A percentile compares a stretch with the other conserved stretches of the same genome.
phyloP scores from a whole-genome alignment of 2,888 invertebrate genomes.

The Cheilosia vulpina region DNA sequence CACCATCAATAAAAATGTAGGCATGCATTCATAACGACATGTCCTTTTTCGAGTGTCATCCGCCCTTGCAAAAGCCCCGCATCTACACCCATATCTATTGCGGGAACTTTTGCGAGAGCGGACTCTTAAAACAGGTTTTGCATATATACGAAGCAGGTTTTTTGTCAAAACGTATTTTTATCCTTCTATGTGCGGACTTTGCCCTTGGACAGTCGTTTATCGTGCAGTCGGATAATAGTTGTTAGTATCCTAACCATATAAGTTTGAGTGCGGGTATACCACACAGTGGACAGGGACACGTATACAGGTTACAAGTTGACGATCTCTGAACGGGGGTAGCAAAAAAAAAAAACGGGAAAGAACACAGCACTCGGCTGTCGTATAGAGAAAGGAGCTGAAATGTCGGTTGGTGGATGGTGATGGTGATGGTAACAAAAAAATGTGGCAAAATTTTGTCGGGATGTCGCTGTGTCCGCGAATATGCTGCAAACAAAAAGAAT shows the following conservation, averaged over 20 bases:
- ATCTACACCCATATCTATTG: not conserved
- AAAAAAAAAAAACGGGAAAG: constrained; percentile 3
- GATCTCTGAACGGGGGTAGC: constrained; percentile 37
- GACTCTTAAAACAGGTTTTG: constrained; percentile 28
- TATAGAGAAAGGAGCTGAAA: constrained; percentile 49
- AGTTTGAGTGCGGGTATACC: constrained; percentile 74
- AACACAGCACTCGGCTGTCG: constrained; percentile 23
- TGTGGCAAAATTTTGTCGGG: constrained; percentile 35
- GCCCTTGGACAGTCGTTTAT: constrained; percentile 72
- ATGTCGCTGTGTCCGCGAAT: constrained; percentile 42
- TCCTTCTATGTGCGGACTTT: constrained; percentile 65
- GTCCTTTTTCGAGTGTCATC: constrained; percentile 55
- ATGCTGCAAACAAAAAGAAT: constrained; percentile 29
- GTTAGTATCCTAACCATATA: constrained; percentile 74
- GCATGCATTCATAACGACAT: constrained; percentile 74
- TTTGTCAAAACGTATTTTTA: constrained; percentile 22
- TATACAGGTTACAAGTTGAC: constrained; percentile 73
- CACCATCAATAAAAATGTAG: constrained; percentile 75
- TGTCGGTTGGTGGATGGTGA: constrained; percentile 26
- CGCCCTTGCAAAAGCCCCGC: not conserved
- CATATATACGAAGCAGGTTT: too few relatives aligned
- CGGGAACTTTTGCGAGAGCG: constrained; percentile 26
- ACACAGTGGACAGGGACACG: constrained; percentile 69
- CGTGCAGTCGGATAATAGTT: constrained; percentile 75
- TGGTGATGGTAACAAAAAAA: constrained; percentile 5